Conservation (phyloP, 2,113 vertebrate genomes). For the Hyla sarda region DNA sequence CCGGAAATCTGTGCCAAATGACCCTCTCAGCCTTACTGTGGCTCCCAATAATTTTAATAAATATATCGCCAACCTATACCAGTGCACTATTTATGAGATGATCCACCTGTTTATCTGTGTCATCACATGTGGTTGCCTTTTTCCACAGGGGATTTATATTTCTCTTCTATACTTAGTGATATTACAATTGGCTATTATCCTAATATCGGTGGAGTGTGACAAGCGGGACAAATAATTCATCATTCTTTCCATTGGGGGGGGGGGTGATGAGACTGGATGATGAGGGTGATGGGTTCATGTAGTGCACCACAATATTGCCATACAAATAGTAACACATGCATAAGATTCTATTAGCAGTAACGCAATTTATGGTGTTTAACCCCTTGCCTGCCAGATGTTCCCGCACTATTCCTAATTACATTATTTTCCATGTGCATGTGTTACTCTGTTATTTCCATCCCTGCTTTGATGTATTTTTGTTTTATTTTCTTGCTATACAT, state of each 20-base stretch:
- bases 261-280: neutral
- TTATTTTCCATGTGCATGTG: neutral
- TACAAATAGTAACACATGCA: no score
- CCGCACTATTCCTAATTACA: neutral
- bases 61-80: no score
- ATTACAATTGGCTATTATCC: neutral
- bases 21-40: neutral
- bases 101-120: neutral
- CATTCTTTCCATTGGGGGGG: neutral
- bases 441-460: neutral
- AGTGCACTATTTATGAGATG: neutral
- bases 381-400: neutral
- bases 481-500: neutral
- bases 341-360: neutral
- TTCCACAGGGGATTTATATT: no score
- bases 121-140: no score
- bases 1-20: neutral
- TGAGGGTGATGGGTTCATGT: no score
- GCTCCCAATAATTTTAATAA: no score
- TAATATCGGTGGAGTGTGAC: neutral
- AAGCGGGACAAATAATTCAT: neutral
- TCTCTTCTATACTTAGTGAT: neutral
- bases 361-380: neutral
- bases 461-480: neutral
- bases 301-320: no score